These are phyloP conservation scores for Tetragonisca angustula DNA, from an alignment of 2,888 invertebrate genomes.

Conservation along the genomic window DNA sequence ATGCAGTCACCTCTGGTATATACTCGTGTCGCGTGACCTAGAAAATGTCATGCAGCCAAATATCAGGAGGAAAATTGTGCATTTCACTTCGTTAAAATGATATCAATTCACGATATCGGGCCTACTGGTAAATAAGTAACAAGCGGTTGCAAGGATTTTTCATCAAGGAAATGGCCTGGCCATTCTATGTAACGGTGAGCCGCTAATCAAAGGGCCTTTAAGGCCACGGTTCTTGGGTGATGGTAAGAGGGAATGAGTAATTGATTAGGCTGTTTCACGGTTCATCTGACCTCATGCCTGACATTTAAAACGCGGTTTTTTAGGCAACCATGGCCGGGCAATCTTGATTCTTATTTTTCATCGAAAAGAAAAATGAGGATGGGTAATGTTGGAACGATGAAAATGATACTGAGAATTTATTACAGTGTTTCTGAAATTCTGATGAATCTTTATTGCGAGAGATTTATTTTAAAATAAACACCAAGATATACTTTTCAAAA, in stretches of 20 bases:
- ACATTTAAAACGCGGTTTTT: conserved; percentile 39
- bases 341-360: conserved; percentile 3
- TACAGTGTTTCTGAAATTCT: not conserved
- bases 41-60: not conserved
- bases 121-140: not conserved
- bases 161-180: conserved; percentile 42
- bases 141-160: conserved; percentile 1
- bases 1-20: not conserved
- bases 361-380: not conserved
- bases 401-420: not conserved
- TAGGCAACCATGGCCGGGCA: not conserved
- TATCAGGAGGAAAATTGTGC: not conserved
- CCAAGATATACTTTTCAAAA: not conserved
- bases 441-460: not conserved
- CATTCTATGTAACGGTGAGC: conserved; percentile 19
- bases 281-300: conserved; percentile 50
- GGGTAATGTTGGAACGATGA: not conserved
- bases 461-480: not conserved
- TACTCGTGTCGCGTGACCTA: conserved; percentile 10
- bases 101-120: conserved; percentile 8
- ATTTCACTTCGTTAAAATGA: not conserved
- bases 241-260: conserved; percentile 59
- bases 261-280: conserved; percentile 55
- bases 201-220: conserved; percentile 30
- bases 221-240: conserved; percentile 12